phyloP scores from a whole-genome alignment of 2,113 vertebrate genomes.

The Gadus chalcogrammus region DNA sequence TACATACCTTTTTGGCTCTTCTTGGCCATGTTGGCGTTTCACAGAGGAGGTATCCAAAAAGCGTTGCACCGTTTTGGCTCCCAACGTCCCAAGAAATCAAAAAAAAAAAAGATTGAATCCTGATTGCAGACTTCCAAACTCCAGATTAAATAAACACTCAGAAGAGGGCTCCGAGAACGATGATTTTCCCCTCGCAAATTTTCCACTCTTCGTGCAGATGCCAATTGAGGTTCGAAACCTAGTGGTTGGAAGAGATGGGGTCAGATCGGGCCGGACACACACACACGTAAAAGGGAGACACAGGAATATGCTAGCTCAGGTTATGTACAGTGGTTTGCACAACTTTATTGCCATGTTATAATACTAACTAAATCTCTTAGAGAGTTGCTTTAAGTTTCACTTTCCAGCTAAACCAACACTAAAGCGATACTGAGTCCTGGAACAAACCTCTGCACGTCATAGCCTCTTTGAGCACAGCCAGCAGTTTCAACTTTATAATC shows the following conservation, averaged over 20 bases:
- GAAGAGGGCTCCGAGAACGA: not conserved
- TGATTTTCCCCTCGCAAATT: constrained; percentile 12
- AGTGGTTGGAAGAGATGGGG: no score
- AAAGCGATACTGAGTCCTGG: constrained; percentile 26
- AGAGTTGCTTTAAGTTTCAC: constrained; percentile 44
- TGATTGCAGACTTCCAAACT: not conserved
- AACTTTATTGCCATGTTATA: no score
- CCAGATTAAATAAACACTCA: constrained; percentile 5
- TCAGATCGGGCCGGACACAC: no score
- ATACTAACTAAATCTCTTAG: no score
- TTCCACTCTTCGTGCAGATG: constrained; percentile 10
- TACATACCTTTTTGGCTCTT: constrained; percentile 71
- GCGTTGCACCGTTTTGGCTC: not conserved
- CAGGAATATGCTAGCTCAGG: no score
- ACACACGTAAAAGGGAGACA: no score
- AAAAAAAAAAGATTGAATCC: not conserved
- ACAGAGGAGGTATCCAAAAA: constrained; percentile 7
- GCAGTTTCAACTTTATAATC: constrained; percentile 45
- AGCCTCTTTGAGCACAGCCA: constrained; percentile 26
- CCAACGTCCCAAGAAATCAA: not conserved
- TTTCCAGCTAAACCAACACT: constrained; percentile 55
- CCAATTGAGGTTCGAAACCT: no score
- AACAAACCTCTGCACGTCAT: constrained; percentile 54
- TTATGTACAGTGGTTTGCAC: no score
- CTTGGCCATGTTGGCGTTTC: constrained; percentile 67